These are phyloP conservation scores for Gambusia holbrooki DNA, from an alignment of 2,113 vertebrate species.

Conservation along the genomic window DNA sequence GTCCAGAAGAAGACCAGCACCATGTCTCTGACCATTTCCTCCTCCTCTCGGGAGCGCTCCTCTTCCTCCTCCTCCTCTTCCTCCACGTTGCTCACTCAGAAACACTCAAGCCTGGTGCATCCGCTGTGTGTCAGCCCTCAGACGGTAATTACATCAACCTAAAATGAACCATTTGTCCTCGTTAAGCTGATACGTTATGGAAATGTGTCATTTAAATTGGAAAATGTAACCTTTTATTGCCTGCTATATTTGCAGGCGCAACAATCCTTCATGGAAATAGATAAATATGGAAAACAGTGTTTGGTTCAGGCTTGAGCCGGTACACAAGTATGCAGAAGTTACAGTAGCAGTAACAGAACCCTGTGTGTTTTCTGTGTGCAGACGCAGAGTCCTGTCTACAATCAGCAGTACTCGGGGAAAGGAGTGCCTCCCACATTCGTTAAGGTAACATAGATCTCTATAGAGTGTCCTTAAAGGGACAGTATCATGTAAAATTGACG, in stretches of 20 bases:
- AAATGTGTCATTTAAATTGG: not conserved
- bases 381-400: conserved; percentile 71
- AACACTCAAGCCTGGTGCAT: conserved; percentile 76
- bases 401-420: conserved; percentile 66
- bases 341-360: not conserved
- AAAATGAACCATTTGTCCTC: not conserved
- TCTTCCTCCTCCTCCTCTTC: conserved; percentile 63
- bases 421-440: conserved; percentile 77
- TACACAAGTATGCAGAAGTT: not conserved
- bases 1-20: conserved; percentile 82
- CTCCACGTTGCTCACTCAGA: conserved; percentile 61
- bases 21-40: conserved; percentile 81
- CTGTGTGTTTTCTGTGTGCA: conserved; percentile 20
- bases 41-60: conserved; percentile 64
- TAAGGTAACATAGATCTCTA: conserved; percentile 66
- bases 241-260: not conserved
- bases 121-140: conserved; percentile 71
- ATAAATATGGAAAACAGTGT: not conserved
- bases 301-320: not conserved
- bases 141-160: conserved; percentile 41
- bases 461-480: too few species aligned
- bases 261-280: not conserved
- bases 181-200: not conserved
- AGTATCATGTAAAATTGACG: too few species aligned
- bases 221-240: not conserved